Evolutionary conservation across 2,888 invertebrate species (phyloP).

Genomic region (Drosophila mayaguana): DNA sequence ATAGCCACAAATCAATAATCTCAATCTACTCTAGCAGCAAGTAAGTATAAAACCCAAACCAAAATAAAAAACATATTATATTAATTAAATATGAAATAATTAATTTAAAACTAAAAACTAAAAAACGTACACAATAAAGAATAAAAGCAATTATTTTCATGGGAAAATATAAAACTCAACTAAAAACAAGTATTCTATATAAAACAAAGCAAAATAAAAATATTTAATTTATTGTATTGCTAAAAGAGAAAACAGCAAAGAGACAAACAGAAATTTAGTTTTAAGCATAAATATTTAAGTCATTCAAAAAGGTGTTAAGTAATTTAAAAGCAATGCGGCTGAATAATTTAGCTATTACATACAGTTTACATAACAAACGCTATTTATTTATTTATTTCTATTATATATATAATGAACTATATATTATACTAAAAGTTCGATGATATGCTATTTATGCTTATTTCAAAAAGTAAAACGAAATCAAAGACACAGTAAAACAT

Average conservation of each 20-base stretch:
- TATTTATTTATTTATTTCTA: constrained; percentile 67
- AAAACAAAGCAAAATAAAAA: constrained; percentile 23
- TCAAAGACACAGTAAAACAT: constrained; percentile 37
- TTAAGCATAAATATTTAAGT: constrained; percentile 58
- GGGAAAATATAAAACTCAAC: constrained; percentile 64
- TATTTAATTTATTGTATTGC: constrained; percentile 27
- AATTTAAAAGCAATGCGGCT: constrained; percentile 62
- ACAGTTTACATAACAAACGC: constrained; percentile 34
- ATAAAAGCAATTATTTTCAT: constrained; percentile 81
- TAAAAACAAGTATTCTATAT: constrained; percentile 37
- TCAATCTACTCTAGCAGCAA: constrained; percentile 36
- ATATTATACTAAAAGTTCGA: constrained; percentile 34
- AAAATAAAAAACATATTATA: constrained; percentile 14
- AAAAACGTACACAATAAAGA: constrained; percentile 65
- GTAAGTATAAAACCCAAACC: constrained; percentile 57
- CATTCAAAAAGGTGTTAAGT: constrained; percentile 49
- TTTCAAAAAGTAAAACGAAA: constrained; percentile 56
- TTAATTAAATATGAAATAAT: constrained; percentile 2
- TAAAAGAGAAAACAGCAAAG: neutral
- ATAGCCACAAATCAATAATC: constrained; percentile 53
- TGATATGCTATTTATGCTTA: constrained; percentile 64
- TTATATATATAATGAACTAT: constrained; percentile 15
- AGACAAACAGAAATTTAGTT: constrained; percentile 29
- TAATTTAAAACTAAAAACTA: constrained; percentile 7
- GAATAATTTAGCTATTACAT: constrained; percentile 27